A percentile compares a stretch with the other conserved stretches of the same genome.
phyloP scores from a whole-genome alignment of 2,113 vertebrate genomes.

The Diphyllodes magnificus region DNA sequence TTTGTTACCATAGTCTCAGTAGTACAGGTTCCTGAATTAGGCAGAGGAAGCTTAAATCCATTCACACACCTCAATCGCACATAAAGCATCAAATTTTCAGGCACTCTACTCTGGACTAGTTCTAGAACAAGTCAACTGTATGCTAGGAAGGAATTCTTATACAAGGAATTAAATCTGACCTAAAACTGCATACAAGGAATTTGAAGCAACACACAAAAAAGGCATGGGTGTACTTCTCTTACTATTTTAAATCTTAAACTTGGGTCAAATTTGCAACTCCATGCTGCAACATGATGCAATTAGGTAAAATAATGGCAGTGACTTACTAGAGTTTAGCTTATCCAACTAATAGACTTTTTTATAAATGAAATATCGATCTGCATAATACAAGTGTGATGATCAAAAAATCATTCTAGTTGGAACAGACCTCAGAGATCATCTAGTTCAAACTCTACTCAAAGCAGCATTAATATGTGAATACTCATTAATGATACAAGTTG shows the following conservation, averaged over 20 bases:
- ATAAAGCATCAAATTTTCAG: not conserved
- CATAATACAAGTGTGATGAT: not conserved
- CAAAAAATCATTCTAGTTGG: not conserved
- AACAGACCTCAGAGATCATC: not conserved
- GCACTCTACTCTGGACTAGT: not conserved
- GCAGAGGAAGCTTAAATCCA: not conserved
- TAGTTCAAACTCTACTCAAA: constrained; percentile 6
- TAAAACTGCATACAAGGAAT: not conserved
- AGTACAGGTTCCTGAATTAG: not conserved
- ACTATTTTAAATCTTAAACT: not conserved
- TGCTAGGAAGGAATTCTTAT: not conserved
- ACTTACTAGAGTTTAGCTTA: not conserved
- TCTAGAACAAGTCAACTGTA: not conserved
- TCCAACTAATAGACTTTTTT: not conserved
- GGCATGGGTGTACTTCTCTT: not conserved
- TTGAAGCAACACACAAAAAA: not conserved
- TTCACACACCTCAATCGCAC: not conserved
- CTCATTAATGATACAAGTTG: not conserved
- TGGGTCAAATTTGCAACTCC: not conserved
- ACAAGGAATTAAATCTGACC: not conserved
- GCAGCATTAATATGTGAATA: not conserved
- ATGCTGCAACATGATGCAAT: not conserved
- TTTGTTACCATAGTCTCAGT: not conserved
- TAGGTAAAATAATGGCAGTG: not conserved
- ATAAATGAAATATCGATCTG: not conserved